Conservation (phyloP, 1,140 invertebrate species). For the Phocides pigmalion region DNA sequence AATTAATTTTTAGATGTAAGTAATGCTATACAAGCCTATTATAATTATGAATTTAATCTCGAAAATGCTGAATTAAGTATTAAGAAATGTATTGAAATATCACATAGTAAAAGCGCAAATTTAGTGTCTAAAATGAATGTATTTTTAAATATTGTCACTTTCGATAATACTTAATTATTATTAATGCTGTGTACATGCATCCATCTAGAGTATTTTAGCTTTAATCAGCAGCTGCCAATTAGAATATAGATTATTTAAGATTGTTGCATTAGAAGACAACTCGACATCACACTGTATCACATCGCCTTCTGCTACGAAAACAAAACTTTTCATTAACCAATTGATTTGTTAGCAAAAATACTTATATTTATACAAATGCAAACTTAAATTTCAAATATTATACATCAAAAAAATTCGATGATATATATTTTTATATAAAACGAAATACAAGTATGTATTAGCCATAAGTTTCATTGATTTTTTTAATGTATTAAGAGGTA, state of each 20-base stretch:
- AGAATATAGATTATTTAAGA: constrained; percentile 9
- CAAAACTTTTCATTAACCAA: no score
- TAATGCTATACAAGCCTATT: constrained; percentile 14
- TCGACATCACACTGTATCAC: constrained; percentile 12
- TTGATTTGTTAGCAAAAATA: no score
- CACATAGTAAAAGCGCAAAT: no score
- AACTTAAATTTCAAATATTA: no score
- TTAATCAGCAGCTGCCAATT: constrained; percentile 26
- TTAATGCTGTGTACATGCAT: constrained; percentile 2
- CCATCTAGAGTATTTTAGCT: constrained; percentile 23
- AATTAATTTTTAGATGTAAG: neutral
- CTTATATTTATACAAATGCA: no score
- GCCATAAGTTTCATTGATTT: constrained; percentile 9
- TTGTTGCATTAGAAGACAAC: constrained; percentile 13
- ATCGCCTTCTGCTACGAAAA: neutral
- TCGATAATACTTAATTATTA: no score
- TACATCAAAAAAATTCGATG: no score
- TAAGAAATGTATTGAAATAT: no score
- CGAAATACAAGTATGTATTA: constrained; percentile 6
- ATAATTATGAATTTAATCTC: constrained; percentile 1
- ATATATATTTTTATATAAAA: constrained; percentile 5
- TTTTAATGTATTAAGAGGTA: constrained; percentile 33
- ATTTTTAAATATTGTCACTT: no score
- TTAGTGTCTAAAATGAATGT: no score
- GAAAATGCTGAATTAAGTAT: no score